Evolutionary conservation across 2,888 invertebrate genomes (phyloP), one percentile per base, ranked within the genome.

Genomic region (Caenorhabditis virilis): DNA sequence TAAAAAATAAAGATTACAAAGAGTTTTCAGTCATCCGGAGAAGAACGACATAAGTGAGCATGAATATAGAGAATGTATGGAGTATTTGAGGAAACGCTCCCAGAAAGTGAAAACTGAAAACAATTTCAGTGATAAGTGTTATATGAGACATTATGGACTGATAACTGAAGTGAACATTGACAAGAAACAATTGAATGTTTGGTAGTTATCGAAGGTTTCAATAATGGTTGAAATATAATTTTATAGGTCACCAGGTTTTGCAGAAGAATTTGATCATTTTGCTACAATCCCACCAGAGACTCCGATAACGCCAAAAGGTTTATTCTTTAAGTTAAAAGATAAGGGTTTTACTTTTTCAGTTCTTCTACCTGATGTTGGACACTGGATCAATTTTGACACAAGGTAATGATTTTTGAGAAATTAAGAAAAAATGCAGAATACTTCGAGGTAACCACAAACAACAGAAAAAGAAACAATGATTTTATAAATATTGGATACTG

Each of bases 311-410:
- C n/a, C n/a, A n/a, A n/a, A n/a, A n/a, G n/a, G n/a, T n/a, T n/a
- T n/a, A n/a, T n/a, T n/a, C n/a, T n/a, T n/a, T n/a, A n/a, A n/a
- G n/a, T n/a, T n/a, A n/a, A 38, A 38, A 2, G 38, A 38, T 4
- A 7, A 18, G 16, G 20, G 38, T 3, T 38, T 38, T 15, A 15
- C 5, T 2, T 23, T 42, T 15, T 18, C 11, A 11, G 42, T 23
- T 7, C 5, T 20, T 7, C 42, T 23, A 20, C 42, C 25, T 3
- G 23, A 15, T 3, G 2, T 18, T 25, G 47, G 47, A 9, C 47
- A 47, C 22, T 47, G 47, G 47, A 35, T 47, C 16, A 13, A 47
- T 22, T 47, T 35, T 16, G 47, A 47, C 22, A 22, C 15, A 13
- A 3, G n/a, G 46, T 46, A 18, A 46, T 26, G 23, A 15, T 43